A percentile compares a stretch with the other conserved stretches of the same genome.
phyloP scores from a whole-genome alignment of 2,113 vertebrate genomes.

The Tympanuchus pallidicinctus region DNA sequence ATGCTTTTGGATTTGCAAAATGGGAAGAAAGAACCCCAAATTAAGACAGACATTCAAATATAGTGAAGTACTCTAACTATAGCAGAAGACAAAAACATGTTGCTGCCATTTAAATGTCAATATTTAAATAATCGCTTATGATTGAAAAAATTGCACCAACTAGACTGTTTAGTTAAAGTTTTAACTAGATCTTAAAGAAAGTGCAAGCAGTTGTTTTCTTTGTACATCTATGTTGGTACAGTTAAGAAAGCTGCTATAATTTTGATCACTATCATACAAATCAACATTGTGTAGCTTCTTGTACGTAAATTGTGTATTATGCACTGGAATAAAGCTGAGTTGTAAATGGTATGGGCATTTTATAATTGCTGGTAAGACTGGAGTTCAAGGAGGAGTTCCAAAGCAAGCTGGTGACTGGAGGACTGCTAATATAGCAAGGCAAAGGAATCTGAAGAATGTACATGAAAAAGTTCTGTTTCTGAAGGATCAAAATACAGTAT shows the following conservation, averaged over 20 bases:
- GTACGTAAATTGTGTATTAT: background rate
- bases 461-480: background rate
- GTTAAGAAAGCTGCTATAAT: background rate
- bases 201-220: background rate
- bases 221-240: background rate
- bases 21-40: slow-evolving; percentile 25
- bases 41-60: slow-evolving; percentile 56
- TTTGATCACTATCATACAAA: background rate
- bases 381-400: background rate
- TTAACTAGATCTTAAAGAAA: slow-evolving; percentile 47
- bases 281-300: background rate
- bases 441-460: background rate
- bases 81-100: slow-evolving; percentile 58
- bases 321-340: background rate
- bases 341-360: background rate
- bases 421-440: background rate
- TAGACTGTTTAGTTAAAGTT: slow-evolving; percentile 21
- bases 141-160: slow-evolving; percentile 42
- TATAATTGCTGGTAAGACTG: background rate
- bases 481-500: background rate
- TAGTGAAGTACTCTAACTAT: slow-evolving; percentile 51
- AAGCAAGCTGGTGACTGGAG: background rate
- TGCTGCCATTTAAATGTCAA: slow-evolving; percentile 68
- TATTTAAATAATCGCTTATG: slow-evolving; percentile 67
- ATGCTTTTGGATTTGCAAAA: slow-evolving; percentile 58